phyloP scores from a whole-genome alignment of 1,140 invertebrate genomes.

The Drosophila mayri region DNA sequence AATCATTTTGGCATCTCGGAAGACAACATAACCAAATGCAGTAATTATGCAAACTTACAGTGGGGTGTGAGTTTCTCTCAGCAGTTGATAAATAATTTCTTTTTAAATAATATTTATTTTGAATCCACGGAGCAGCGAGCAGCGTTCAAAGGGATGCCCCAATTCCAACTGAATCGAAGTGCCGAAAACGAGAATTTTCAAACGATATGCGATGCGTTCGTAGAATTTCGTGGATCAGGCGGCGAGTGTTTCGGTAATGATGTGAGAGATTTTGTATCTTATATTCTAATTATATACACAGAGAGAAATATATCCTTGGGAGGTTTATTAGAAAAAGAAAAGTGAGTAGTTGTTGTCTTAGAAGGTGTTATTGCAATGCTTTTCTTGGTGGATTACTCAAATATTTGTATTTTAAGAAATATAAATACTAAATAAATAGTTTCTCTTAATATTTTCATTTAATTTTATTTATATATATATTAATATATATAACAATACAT shows the following conservation, averaged over 20 bases:
- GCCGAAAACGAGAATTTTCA: constrained; percentile 72
- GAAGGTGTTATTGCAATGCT: too few relatives aligned
- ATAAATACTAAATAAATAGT: not conserved
- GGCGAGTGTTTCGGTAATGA: constrained; percentile 53
- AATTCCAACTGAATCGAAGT: constrained; percentile 61
- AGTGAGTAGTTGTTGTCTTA: too few relatives aligned
- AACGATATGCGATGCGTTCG: constrained; percentile 54
- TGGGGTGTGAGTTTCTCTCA: constrained; percentile 6
- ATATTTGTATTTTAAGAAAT: not conserved
- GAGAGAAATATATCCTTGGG: not conserved
- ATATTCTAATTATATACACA: constrained; percentile 10
- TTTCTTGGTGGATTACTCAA: not conserved
- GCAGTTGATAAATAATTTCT: not conserved
- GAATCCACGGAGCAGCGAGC: constrained; percentile 13
- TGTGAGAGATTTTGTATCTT: constrained; percentile 8
- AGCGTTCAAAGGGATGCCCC: constrained; percentile 53
- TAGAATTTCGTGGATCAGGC: constrained; percentile 40
- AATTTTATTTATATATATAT: not conserved
- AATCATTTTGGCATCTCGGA: constrained; percentile 59
- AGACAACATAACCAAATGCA: constrained; percentile 17
- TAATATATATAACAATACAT: too few relatives aligned
- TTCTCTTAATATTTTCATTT: not conserved
- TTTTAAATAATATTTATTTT: constrained; percentile 6
- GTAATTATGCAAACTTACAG: constrained; percentile 72
- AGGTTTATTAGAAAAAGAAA: too few relatives aligned